A percentile compares a stretch with the other conserved stretches of the same genome.
phyloP scores from a whole-genome alignment of 2,888 invertebrate genomes.

The Acheta domesticus region DNA sequence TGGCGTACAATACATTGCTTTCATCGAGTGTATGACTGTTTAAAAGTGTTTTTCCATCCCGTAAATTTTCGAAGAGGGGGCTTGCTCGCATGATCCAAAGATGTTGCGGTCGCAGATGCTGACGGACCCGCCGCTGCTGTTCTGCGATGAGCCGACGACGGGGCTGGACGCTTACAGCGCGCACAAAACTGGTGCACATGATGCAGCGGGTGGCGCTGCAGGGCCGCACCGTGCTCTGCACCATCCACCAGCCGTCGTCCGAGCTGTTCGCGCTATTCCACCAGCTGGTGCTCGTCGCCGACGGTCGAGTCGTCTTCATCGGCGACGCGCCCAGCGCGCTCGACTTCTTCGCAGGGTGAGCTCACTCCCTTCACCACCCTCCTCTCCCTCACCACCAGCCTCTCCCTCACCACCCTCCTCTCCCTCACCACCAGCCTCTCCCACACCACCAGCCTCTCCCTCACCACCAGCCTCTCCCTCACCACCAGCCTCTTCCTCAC shows the following conservation, averaged over 20 bases:
- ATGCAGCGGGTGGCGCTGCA: conserved; percentile 66
- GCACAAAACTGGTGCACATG: conserved; percentile 70
- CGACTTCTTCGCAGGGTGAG: conserved; percentile 67
- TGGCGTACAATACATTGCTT: too few relatives aligned
- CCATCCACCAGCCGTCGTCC: conserved; percentile 92
- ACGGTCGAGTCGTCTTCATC: conserved; percentile 81
- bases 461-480: too few relatives aligned
- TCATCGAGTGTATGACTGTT: too few relatives aligned
- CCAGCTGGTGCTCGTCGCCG: conserved; percentile 69
- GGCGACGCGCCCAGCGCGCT: conserved; percentile 66
- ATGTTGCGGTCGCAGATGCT: conserved; percentile 57
- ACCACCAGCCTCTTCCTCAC: too few relatives aligned
- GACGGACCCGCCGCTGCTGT: conserved; percentile 86
- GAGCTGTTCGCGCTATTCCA: conserved; percentile 83
- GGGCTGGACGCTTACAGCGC: conserved; percentile 91
- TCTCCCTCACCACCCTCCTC: too few relatives aligned
- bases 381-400: too few relatives aligned
- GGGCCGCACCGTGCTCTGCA: conserved; percentile 84
- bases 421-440: too few relatives aligned
- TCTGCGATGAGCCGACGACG: conserved; percentile 95
- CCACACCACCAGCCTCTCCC: too few relatives aligned
- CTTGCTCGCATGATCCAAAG: neutral
- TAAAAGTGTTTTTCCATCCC: too few relatives aligned
- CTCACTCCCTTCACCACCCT: neutral
- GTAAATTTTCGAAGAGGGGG: neutral